A percentile compares a stretch with the other conserved stretches of the same genome.
Conservation (phyloP, 2,797 vertebrate species). For the Sparus aurata region DNA sequence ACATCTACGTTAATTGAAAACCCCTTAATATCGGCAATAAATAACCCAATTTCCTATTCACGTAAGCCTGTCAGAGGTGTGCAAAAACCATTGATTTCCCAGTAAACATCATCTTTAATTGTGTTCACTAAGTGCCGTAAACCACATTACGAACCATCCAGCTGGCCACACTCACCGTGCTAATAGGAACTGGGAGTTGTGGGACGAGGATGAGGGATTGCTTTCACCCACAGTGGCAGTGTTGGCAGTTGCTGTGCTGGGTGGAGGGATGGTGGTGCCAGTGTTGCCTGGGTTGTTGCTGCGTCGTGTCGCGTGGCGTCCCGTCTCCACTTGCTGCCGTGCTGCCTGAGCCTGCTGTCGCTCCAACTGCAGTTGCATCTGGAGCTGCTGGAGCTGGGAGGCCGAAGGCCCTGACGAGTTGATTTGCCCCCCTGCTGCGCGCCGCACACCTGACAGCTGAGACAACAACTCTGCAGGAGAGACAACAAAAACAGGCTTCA, state of each 20-base stretch:
- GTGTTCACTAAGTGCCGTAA: background rate
- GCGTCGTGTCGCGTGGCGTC: constrained; percentile 91
- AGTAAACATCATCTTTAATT: background rate
- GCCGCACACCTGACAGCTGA: constrained; percentile 97
- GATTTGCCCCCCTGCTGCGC: constrained; percentile 96
- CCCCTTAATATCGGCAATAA: too few species aligned
- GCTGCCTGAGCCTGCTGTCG: constrained; percentile 97
- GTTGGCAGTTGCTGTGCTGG: constrained; percentile 86
- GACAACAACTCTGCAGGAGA: constrained; percentile 93
- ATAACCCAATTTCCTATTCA: too few species aligned
- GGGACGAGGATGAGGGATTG: constrained; percentile 90
- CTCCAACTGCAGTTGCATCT: constrained; percentile 99
- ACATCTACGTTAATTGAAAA: too few species aligned
- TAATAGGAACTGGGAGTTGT: constrained; percentile 97
- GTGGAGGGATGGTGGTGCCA: constrained; percentile 90
- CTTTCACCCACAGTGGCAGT: constrained; percentile 88
- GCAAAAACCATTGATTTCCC: background rate
- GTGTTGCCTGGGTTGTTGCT: constrained; percentile 92
- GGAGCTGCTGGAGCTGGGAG: constrained; percentile 97
- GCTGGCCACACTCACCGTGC: constrained; percentile 87
- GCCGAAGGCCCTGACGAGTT: constrained; percentile 98
- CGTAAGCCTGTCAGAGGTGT: background rate
- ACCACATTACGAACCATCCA: background rate
- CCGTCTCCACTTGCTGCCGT: constrained; percentile 95
- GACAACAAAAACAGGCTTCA: background rate